Percentiles rank a stretch among this genome's conserved stretches.
Conservation (phyloP, 2,113 vertebrate genomes). For the Zosterops japonicus region DNA sequence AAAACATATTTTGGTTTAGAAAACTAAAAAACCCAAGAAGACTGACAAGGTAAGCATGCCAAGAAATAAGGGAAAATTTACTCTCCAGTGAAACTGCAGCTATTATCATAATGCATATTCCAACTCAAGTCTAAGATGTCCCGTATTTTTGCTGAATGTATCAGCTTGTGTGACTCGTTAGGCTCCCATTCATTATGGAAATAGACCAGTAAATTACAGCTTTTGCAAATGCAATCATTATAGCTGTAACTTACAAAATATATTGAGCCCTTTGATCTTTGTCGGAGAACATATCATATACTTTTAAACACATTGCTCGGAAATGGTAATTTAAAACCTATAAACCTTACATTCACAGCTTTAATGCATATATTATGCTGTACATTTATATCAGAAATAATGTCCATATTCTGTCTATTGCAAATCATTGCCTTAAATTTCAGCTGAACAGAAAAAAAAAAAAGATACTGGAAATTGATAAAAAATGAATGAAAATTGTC, state of each 20-base stretch:
- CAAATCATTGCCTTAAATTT: neutral
- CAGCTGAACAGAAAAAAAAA: constrained; percentile 33
- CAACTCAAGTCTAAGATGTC: constrained; percentile 13
- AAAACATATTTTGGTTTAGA: neutral
- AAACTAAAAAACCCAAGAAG: neutral
- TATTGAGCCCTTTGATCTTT: constrained; percentile 75
- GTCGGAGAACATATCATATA: constrained; percentile 64
- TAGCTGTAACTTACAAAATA: constrained; percentile 77
- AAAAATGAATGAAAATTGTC: constrained; percentile 32
- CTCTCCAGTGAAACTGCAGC: constrained; percentile 19
- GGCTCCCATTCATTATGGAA: constrained; percentile 75
- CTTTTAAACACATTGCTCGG: constrained; percentile 66
- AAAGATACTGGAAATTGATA: constrained; percentile 14
- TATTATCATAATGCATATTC: constrained; percentile 53
- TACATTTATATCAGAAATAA: constrained; percentile 39
- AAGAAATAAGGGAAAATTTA: constrained; percentile 10
- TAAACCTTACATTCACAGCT: constrained; percentile 42
- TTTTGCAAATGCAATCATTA: constrained; percentile 77
- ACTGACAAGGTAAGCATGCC: neutral
- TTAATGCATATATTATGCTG: constrained; percentile 42
- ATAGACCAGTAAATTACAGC: constrained; percentile 75
- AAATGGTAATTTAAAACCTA: constrained; percentile 70
- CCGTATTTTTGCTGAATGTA: constrained; percentile 63
- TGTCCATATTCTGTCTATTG: constrained; percentile 18
- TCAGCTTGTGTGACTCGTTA: constrained; percentile 68